phyloP scores from a whole-genome alignment of 2,113 vertebrate species.

The Notothenia coriiceps region DNA sequence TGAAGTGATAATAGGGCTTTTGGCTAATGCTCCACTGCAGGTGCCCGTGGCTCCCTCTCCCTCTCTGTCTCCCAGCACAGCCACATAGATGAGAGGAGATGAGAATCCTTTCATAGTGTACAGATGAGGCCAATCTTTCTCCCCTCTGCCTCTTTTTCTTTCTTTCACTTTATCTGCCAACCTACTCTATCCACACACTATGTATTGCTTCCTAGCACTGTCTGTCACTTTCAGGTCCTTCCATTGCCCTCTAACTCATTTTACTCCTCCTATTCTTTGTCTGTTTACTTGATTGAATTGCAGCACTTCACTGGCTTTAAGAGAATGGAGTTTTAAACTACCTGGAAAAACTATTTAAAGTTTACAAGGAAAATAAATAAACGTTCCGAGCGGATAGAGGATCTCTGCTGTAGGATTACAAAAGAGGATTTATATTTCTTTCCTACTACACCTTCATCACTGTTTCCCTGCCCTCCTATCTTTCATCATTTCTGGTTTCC shows the following conservation, averaged over 20 bases:
- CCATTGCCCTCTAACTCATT: slow-evolving; percentile 50
- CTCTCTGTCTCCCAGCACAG: slow-evolving; percentile 57
- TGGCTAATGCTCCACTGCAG: slow-evolving; percentile 75
- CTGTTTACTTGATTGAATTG: slow-evolving; percentile 46
- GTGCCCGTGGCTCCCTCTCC: slow-evolving; percentile 66
- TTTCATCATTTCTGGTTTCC: slow-evolving; percentile 33
- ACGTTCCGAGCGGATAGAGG: slow-evolving; percentile 17
- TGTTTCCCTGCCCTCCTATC: slow-evolving; percentile 13
- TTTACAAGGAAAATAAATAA: slow-evolving; percentile 7
- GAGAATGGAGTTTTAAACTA: slow-evolving; percentile 24
- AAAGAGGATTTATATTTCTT: slow-evolving; percentile 38
- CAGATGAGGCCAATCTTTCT: slow-evolving; percentile 68
- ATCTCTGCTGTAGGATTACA: slow-evolving; percentile 4
- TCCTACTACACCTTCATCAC: slow-evolving; percentile 16
- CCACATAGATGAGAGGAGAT: slow-evolving; percentile 70
- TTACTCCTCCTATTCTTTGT: slow-evolving; percentile 28
- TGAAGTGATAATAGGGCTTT: slow-evolving; percentile 81
- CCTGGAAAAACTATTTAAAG: slow-evolving; percentile 47
- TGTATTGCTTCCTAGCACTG: slow-evolving; percentile 58
- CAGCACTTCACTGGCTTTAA: slow-evolving; percentile 10
- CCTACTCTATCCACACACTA: slow-evolving; percentile 54
- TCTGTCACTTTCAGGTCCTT: slow-evolving; percentile 58
- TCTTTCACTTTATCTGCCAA: slow-evolving; percentile 52
- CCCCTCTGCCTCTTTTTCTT: slow-evolving; percentile 46
- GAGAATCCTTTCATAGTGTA: slow-evolving; percentile 69